Evolutionary conservation across 2,888 invertebrate species (phyloP).

Genomic region (Zygogramma bicolorata): DNA sequence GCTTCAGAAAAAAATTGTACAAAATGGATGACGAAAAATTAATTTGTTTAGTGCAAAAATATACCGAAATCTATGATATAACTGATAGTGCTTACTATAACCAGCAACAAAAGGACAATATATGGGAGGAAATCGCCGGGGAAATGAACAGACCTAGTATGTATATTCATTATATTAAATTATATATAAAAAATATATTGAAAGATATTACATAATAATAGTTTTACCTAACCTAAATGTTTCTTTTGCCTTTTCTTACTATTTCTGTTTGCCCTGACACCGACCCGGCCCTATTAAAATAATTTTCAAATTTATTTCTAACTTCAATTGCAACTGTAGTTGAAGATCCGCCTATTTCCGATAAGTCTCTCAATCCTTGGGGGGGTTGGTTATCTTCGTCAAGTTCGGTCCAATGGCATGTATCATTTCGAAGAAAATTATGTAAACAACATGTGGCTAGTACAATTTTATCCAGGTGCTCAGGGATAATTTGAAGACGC

Average conservation of each 20-base stretch:
- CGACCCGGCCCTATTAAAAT: not conserved
- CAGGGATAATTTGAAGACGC: not conserved
- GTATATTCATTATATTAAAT: too few species aligned
- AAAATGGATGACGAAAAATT: too few species aligned
- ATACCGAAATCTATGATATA: too few species aligned
- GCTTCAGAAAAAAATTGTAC: too few species aligned
- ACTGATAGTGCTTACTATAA: not conserved
- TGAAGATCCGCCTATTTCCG: not conserved
- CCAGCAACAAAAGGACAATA: not conserved
- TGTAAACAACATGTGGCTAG: conserved; percentile 3
- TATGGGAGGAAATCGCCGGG: not conserved
- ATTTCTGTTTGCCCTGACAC: not conserved
- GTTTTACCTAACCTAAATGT: too few species aligned
- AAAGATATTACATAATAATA: too few species aligned
- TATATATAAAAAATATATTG: too few species aligned
- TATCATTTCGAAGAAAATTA: not conserved
- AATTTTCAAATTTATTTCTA: not conserved
- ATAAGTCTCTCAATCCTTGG: not conserved
- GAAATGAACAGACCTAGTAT: not conserved
- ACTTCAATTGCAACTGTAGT: not conserved
- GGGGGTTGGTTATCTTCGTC: too few species aligned
- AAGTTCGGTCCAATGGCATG: not conserved
- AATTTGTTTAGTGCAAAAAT: too few species aligned
- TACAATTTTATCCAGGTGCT: not conserved
- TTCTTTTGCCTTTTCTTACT: not conserved